A percentile compares a stretch with the other conserved stretches of the same genome.
Conservation (phyloP, 2,797 vertebrate species). For the Brachymystax lenok region DNA sequence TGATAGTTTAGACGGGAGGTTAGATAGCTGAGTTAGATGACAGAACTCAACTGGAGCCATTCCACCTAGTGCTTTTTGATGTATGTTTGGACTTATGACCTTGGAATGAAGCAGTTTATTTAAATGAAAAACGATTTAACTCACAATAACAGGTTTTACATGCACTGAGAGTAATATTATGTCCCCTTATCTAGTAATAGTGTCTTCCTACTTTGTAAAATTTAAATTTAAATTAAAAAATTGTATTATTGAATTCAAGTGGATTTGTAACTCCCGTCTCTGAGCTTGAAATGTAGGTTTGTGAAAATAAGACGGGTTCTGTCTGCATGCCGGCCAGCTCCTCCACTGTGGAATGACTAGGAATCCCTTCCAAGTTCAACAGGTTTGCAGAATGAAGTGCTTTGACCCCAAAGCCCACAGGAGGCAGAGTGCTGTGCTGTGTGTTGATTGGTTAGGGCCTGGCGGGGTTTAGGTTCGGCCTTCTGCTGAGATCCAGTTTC, state of each 20-base stretch:
- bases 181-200: no score
- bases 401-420: constrained; percentile 5
- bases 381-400: constrained; percentile 17
- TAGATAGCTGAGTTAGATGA: no score
- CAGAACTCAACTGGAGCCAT: background rate
- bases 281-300: constrained; percentile 7
- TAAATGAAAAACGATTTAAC: background rate
- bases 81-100: background rate
- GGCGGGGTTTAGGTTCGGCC: background rate
- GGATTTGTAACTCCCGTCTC: background rate
- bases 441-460: background rate
- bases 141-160: no score
- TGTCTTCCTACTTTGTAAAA: no score
- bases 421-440: background rate
- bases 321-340: background rate
- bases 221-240: no score
- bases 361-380: constrained; percentile 25
- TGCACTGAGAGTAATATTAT: no score
- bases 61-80: background rate
- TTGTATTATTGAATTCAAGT: background rate
- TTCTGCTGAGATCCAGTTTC: constrained; percentile 26
- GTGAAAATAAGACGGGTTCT: background rate
- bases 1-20: no score
- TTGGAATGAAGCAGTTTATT: background rate
- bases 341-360: background rate